Percentiles rank a stretch among this genome's conserved stretches.
Evolutionary conservation across 2,888 invertebrate genomes (phyloP).

Genomic region (Eupeodes luniger): DNA sequence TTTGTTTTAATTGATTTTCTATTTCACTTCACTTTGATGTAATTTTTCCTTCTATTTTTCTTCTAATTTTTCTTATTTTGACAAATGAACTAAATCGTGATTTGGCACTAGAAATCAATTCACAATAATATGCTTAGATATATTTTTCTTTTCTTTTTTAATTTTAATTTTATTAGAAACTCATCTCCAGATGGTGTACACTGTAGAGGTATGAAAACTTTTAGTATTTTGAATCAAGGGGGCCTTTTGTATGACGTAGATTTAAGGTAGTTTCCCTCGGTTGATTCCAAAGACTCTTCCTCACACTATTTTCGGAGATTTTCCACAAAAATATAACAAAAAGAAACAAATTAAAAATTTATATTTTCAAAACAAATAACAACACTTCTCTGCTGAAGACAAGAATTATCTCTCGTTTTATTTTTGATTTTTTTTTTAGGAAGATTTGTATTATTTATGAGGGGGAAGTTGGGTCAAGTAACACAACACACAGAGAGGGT

Average conservation of each 20-base stretch:
- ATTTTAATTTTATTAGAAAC: neutral
- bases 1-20: slow-evolving; percentile 6
- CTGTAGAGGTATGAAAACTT: neutral
- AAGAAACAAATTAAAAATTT: slow-evolving; percentile 2
- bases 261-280: slow-evolving; percentile 30
- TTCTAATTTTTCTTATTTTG: slow-evolving; percentile 22
- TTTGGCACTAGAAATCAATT: slow-evolving; percentile 53
- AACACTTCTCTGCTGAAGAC: slow-evolving; percentile 2
- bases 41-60: neutral
- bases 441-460: neutral
- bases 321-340: neutral
- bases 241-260: slow-evolving; percentile 26
- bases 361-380: slow-evolving; percentile 11
- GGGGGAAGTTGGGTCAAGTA: neutral
- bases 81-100: slow-evolving; percentile 55
- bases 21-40: neutral
- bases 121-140: slow-evolving; percentile 49
- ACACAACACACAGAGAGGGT: neutral
- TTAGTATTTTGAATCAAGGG: neutral
- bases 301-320: neutral
- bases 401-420: neutral
- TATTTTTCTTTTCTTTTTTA: slow-evolving; percentile 3
- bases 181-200: slow-evolving; percentile 9
- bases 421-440: neutral
- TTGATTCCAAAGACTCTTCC: slow-evolving; percentile 11